Evolutionary conservation across 2,888 invertebrate species (phyloP), one percentile per base, ranked within the genome.

Genomic region (Malacosoma neustria): DNA sequence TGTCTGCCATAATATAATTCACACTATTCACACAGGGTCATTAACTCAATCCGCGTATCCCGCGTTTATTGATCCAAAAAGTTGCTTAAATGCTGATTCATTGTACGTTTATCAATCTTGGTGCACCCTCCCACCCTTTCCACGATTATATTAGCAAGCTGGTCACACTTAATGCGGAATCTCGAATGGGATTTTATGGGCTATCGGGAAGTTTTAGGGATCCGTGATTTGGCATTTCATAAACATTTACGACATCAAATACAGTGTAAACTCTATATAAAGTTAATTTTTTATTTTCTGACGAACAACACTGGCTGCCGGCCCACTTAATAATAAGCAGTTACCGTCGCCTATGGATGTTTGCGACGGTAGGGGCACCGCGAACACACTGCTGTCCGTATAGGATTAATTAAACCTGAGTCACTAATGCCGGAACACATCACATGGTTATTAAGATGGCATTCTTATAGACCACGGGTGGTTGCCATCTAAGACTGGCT

Each of bases 71-170:
- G 61, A 66, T 65, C 61, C 61, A 46, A 57, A 65, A 61, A 60
- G 42, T 57, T 33, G 42, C 51, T 43, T 51, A 49, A 70, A 61
- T 47, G 75, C 72, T 46, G 48, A 62, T 57, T 81, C 80, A 81
- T 51, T 48, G 49, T 30, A 43, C 44, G 46, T 57, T 49, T 61
- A 79, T 81, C 68, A 75, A 75, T 75, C 72, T 66, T 56, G 42
- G 40, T 44, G 13, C 52, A 57, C 52, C 54, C 43, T 39, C 37
- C 45, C 46, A 54, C 58, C 63, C 75, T 62, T 60, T 60, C 51
- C 44, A 51, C 51, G 57, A 61, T 65, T 67, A 7, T 61, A 62
- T 65, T 62, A 51, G 57, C 43, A 48, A 54, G 69, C 69, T 72
- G 68, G 76, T 64, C 65, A 70, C 70, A 61, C 58, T 22, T 22